Base-by-base conservation (phyloP, 2,113 vertebrate genomes). In the Bagarius yarrelli region DNA sequence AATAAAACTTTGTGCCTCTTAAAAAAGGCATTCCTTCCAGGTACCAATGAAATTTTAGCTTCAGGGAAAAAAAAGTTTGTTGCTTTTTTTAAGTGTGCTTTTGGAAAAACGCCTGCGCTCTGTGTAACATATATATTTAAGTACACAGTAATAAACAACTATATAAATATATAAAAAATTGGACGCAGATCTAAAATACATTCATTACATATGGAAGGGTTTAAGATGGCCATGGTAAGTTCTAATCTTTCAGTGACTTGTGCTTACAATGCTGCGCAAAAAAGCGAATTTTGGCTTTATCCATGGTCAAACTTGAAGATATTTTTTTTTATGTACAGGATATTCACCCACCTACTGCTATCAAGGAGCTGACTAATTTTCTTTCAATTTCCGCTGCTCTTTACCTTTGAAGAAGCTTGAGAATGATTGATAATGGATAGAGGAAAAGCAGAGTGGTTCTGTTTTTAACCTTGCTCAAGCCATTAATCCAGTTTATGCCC, bases 401-500 rank as follows among this genome's bases (percentile, higher is more conserved):
- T 81, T 74, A 64, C 83, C 78, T 91, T 89, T 87, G 74, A 88
- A 91, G 90, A 91, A 91, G 89, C 90, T 88, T 90, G 91, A 91
- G 90, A 88, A 89, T 92, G 91, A 93, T 94, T 92, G 92, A 93
- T 93, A 91, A 89, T 79, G 82, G 88, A 87, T 86, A 86, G 89
- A 90, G 91, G 87, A 87, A 92, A 93, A 91, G 89, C 91, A 88
- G 89, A 86, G 90, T 84, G 89, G 88, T 89, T 92, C 91, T 91
- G 91, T 94, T 93, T 92, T 92, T 93, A 93, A 93, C 91, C 93
- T 92, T 91, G 90, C 89, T 92, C 86, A 90, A 92, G 91, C 91
- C 93, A 91, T 93, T 93, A 93, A 93, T 93, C 90, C 87, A 83
- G 88, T 93, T 93, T 92, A 93, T 93, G 90, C 90, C 91, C 90